phyloP scores from a whole-genome alignment of 2,113 vertebrate species.

The Eclectus roratus region DNA sequence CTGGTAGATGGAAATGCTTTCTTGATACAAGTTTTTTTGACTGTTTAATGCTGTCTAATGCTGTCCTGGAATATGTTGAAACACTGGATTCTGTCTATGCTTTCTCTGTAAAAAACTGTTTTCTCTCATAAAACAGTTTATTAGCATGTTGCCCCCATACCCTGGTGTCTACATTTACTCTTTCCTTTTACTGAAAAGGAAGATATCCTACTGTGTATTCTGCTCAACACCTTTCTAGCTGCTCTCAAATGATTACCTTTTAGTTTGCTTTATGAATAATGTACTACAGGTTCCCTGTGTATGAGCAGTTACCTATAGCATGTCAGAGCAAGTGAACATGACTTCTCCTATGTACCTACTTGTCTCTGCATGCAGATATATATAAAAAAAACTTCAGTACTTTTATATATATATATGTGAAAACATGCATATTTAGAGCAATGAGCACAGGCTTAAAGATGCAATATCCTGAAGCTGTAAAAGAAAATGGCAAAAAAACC shows the following conservation, averaged over 20 bases:
- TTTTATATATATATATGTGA: conserved; percentile 59
- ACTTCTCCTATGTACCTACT: conserved; percentile 20
- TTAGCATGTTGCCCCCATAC: conserved; percentile 52
- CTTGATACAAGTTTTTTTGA: conserved; percentile 44
- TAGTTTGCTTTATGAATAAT: conserved; percentile 47
- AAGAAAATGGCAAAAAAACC: conserved; percentile 52
- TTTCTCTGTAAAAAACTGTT: conserved; percentile 66
- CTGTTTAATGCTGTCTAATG: conserved; percentile 67
- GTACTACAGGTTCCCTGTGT: conserved; percentile 18
- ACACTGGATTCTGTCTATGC: conserved; percentile 52
- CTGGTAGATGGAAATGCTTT: conserved; percentile 52
- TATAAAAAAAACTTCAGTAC: conserved; percentile 9
- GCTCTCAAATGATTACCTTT: conserved; percentile 13
- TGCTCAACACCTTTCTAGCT: conserved; percentile 34
- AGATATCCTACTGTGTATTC: conserved; percentile 33
- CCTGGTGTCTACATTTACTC: conserved; percentile 39
- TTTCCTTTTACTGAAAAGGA: conserved; percentile 65
- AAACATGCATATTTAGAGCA: conserved; percentile 26
- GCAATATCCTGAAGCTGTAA: conserved; percentile 68
- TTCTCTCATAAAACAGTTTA: conserved; percentile 67
- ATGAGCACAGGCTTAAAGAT: conserved; percentile 54
- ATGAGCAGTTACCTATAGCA: conserved; percentile 36
- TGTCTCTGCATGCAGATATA: conserved; percentile 63
- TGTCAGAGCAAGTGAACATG: conserved; percentile 51
- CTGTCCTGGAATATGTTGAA: conserved; percentile 46